These are phyloP conservation scores for Scrobipalpa costella DNA, from an alignment of 2,888 invertebrate genomes.

Conservation along the genomic window DNA sequence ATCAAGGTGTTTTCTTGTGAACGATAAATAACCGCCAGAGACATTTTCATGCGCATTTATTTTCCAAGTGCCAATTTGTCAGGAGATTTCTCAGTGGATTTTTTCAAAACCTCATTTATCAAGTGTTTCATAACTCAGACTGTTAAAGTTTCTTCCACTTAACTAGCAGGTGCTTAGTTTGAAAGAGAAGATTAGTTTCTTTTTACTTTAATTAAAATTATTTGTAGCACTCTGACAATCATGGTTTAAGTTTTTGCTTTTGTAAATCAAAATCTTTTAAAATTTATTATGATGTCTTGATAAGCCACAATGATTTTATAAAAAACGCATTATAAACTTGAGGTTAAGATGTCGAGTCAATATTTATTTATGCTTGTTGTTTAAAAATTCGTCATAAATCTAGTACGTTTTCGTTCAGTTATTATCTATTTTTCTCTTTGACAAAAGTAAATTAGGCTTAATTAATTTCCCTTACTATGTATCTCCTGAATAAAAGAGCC, in stretches of 20 bases:
- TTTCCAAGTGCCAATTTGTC: neutral
- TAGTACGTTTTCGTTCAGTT: too few species aligned
- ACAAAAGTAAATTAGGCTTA: neutral
- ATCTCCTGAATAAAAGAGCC: too few species aligned
- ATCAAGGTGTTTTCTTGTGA: neutral
- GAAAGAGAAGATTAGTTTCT: neutral
- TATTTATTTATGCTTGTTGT: too few species aligned
- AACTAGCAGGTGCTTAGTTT: neutral
- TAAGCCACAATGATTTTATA: too few species aligned
- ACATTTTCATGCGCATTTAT: neutral
- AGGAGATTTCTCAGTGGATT: constrained; percentile 4
- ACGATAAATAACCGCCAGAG: neutral
- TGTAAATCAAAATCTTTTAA: too few species aligned
- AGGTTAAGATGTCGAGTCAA: too few species aligned
- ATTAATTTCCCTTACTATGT: neutral
- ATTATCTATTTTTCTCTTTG: too few species aligned
- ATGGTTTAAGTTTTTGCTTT: too few species aligned
- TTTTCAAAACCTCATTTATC: neutral
- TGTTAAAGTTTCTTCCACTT: neutral
- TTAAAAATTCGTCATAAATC: too few species aligned
- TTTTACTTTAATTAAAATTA: constrained; percentile 1
- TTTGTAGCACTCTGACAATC: neutral
- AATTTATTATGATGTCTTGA: too few species aligned
- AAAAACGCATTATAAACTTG: too few species aligned
- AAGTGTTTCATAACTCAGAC: constrained; percentile 1